Conservation (phyloP, 1,140 invertebrate species). For the Maniola jurtina region DNA sequence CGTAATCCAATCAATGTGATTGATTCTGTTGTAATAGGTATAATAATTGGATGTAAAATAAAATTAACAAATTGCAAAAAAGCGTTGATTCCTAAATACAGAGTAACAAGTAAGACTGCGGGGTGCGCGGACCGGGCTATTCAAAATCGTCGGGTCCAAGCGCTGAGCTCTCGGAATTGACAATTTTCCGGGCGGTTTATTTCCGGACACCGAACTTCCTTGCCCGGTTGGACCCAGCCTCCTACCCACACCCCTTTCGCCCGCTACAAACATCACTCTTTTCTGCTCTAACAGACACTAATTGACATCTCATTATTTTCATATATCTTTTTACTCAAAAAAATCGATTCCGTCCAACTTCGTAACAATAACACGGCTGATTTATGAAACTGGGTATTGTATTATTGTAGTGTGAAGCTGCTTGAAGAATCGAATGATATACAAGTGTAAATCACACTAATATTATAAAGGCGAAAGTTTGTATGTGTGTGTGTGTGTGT, state of each 20-base stretch:
- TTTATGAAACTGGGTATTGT: neutral
- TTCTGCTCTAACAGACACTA: conserved; percentile 18
- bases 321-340: conserved; percentile 5
- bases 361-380: neutral
- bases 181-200: conserved; percentile 82
- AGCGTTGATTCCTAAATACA: neutral
- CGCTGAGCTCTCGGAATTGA: conserved; percentile 78
- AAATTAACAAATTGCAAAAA: too few relatives aligned
- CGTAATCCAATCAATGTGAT: too few relatives aligned
- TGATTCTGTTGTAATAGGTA: too few relatives aligned
- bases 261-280: conserved; percentile 32
- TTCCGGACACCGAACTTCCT: conserved; percentile 76
- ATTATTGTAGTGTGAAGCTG: neutral
- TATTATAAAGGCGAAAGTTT: too few relatives aligned
- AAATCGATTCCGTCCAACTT: neutral
- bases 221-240: conserved; percentile 57
- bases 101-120: conserved; percentile 10
- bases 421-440: neutral
- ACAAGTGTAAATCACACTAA: too few relatives aligned
- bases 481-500: too few relatives aligned
- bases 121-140: conserved; percentile 36
- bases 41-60: too few relatives aligned
- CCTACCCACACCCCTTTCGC: conserved; percentile 40
- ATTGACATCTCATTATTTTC: conserved; percentile 29
- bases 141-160: conserved; percentile 63